These are phyloP conservation scores for Trachops cirrhosus DNA, from an alignment of 2,797 vertebrate genomes.

Conservation along the genomic window DNA sequence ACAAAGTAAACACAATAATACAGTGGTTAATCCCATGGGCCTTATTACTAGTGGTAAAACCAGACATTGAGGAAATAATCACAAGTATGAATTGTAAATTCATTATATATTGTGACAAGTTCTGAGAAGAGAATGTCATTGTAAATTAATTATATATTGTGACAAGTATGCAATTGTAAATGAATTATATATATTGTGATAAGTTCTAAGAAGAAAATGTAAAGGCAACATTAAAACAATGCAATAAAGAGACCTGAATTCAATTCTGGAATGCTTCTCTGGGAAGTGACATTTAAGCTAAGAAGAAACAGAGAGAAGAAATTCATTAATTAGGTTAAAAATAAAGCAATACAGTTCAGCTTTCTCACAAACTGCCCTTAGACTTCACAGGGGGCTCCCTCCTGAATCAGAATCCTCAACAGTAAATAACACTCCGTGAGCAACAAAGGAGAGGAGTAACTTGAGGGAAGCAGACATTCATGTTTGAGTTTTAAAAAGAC, in stretches of 20 bases:
- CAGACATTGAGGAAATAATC: not conserved
- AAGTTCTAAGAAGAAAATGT: not conserved
- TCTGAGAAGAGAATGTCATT: not conserved
- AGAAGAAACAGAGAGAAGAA: not conserved
- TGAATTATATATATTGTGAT: constrained; percentile 10
- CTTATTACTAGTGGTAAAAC: not conserved
- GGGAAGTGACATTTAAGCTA: not conserved
- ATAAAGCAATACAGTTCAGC: not conserved
- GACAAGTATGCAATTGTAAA: not conserved
- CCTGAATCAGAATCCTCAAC: not conserved
- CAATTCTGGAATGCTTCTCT: not conserved
- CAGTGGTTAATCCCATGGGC: not conserved
- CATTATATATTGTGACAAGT: not conserved
- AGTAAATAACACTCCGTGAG: not conserved
- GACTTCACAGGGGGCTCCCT: not conserved
- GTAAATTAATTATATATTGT: not conserved
- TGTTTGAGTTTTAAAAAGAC: not conserved
- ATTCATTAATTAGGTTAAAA: not conserved
- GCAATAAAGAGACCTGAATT: not conserved
- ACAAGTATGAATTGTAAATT: not conserved
- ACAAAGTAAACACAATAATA: not conserved
- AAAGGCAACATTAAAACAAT: not conserved
- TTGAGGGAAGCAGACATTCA: not conserved
- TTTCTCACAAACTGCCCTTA: not conserved
- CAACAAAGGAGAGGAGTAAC: not conserved